These are phyloP conservation scores for Cacoxenus indagator DNA, from an alignment of 2,888 invertebrate genomes.

Conservation along the genomic window DNA sequence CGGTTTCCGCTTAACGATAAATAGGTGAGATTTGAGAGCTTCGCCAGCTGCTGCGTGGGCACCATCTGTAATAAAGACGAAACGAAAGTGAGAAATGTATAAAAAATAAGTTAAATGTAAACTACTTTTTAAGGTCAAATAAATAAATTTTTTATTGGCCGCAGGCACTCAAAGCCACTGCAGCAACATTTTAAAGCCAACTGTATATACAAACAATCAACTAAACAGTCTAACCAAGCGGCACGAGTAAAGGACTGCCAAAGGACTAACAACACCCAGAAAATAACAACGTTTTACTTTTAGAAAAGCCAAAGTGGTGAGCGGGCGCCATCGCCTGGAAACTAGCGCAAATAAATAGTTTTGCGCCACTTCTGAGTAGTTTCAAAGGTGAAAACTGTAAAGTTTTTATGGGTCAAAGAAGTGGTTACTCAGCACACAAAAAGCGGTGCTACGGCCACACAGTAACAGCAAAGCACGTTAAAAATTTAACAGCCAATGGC, in stretches of 20 bases:
- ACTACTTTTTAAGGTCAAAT: conserved; percentile 2
- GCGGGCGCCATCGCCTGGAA: neutral
- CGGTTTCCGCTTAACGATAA: conserved; percentile 86
- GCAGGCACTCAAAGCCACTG: neutral
- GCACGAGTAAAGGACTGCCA: neutral
- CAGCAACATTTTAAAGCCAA: neutral
- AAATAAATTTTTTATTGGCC: conserved; percentile 18
- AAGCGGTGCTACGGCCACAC: too few relatives aligned
- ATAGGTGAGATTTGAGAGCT: conserved; percentile 81
- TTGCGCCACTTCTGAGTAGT: neutral
- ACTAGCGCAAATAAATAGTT: conserved; percentile 10
- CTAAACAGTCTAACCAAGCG: neutral
- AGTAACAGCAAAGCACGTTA: conserved; percentile 9
- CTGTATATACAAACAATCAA: neutral
- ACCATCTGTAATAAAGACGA: conserved; percentile 71
- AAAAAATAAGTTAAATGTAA: neutral
- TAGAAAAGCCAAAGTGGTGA: neutral
- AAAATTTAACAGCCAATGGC: conserved; percentile 15
- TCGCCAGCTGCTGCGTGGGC: conserved; percentile 82
- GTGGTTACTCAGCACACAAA: neutral
- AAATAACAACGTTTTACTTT: neutral
- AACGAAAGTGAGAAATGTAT: conserved; percentile 13
- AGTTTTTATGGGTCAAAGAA: neutral
- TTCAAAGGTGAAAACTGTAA: neutral
- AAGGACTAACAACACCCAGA: neutral